These are phyloP conservation scores for Acanthurus tractus DNA, from an alignment of 2,797 vertebrate genomes.

Conservation along the genomic window DNA sequence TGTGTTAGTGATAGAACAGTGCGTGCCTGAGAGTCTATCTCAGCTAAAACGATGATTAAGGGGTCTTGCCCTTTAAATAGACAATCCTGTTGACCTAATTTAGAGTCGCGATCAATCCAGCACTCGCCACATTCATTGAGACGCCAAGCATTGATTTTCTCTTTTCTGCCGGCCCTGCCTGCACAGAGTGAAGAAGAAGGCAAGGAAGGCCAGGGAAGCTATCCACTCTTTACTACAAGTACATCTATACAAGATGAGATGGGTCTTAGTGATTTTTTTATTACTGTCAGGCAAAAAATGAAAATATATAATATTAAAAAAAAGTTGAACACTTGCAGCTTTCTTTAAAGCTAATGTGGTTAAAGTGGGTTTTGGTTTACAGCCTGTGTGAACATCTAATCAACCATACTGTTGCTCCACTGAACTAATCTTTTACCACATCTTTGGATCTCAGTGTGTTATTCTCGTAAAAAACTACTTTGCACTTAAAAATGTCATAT, in stretches of 20 bases:
- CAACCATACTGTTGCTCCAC: neutral
- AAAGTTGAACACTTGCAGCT: neutral
- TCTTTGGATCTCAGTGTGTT: neutral
- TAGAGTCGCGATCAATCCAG: constrained; percentile 88
- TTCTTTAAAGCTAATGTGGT: neutral
- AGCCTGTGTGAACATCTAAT: neutral
- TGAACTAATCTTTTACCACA: neutral
- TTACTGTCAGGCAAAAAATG: no score
- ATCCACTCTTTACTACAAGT: constrained; percentile 13
- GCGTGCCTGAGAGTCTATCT: constrained; percentile 74
- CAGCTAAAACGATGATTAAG: constrained; percentile 88
- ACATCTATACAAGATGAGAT: neutral
- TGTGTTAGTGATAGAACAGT: constrained; percentile 61
- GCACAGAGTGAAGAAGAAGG: constrained; percentile 37
- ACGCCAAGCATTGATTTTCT: constrained; percentile 86
- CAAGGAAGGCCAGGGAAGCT: constrained; percentile 11
- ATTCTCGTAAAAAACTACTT: neutral
- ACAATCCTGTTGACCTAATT: constrained; percentile 90
- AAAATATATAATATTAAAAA: neutral
- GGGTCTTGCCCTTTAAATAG: constrained; percentile 89
- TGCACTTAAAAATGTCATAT: no score
- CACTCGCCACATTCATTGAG: constrained; percentile 89
- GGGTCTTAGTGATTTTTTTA: neutral
- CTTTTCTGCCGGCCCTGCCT: constrained; percentile 61
- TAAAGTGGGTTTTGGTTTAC: constrained; percentile 5